Evolutionary conservation across 2,113 vertebrate species (phyloP), one percentile per base, ranked within the genome.

Genomic region (Capreolus pygargus): DNA sequence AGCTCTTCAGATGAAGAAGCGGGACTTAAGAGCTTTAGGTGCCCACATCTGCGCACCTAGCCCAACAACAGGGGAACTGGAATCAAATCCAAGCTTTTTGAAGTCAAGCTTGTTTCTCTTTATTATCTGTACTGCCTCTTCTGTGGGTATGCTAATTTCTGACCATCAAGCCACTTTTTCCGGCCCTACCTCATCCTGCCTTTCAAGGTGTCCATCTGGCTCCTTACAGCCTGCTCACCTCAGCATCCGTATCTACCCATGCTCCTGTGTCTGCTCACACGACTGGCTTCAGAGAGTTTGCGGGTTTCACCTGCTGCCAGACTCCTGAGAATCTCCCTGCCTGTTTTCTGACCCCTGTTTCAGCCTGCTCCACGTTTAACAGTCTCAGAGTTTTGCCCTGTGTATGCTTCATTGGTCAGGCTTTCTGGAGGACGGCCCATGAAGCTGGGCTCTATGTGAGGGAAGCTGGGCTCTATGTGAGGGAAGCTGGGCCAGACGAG

Each of bases 401-500:
- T 54, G 30, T 74, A 28, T 27, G 47, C 60, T 82, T 50, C 55
- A 30, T 5, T 50, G 84, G 27, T 67, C 54, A 33, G 3, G 27
- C 84, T 92, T 95, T 70, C 64, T 60, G 52, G 47, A 60, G 16
- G 54, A 67, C 55, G 39, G 58, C 25, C 57, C 14, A 3, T 21
- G 36, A 94, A 39, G 33, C 82, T 52, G 55, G 36, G 60, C 52
- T 50, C 11, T n/a, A 7, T 84, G 16, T 97, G 64, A 21, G 85
- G 92, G 93, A 82, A 76, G 2, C 84, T 45, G 36, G 67, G 52
- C 78, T 50, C 11, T n/a, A 7, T 84, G 16, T 97, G 64, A 21
- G 85, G 92, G 93, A 82, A 76, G 2, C 84, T 45, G 36, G 67
- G 52, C 78, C 30, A 87, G 70, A 84, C 21, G 6, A 57, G 74